Percentiles rank a stretch among this genome's conserved stretches.
phyloP scores from a whole-genome alignment of 1,140 invertebrate genomes.

The Trichomalopsis sarcophagae region DNA sequence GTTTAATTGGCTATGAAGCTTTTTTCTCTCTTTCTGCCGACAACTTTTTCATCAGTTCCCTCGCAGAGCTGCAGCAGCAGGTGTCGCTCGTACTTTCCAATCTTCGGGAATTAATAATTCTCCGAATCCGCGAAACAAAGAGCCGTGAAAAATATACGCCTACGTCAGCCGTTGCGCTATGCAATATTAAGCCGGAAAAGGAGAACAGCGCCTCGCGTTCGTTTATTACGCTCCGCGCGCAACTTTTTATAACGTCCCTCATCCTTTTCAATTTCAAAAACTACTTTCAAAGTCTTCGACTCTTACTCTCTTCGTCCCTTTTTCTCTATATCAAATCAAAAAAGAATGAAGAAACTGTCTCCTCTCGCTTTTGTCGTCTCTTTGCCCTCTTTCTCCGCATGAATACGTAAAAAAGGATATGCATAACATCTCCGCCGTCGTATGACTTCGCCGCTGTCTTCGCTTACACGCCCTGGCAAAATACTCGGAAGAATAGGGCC shows the following conservation, averaged over 20 bases:
- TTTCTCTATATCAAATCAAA: slow-evolving; percentile 38
- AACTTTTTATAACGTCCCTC: slow-evolving; percentile 4
- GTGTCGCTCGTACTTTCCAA: background rate
- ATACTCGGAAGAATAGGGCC: background rate
- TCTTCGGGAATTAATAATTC: background rate
- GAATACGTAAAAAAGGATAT: slow-evolving; percentile 38
- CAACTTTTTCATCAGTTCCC: background rate
- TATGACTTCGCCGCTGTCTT: slow-evolving; percentile 13
- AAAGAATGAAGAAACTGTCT: slow-evolving; percentile 19
- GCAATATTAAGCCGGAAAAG: background rate
- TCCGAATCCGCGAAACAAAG: background rate
- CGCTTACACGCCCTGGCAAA: background rate
- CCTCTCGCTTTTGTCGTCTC: background rate
- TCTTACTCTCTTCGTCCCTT: background rate
- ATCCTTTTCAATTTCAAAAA: slow-evolving; percentile 34
- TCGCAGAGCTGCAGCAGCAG: background rate
- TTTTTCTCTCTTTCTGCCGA: background rate
- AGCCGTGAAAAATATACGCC: background rate
- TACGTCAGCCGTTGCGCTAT: background rate
- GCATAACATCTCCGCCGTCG: background rate
- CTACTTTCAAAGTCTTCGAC: slow-evolving; percentile 17
- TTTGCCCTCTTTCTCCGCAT: background rate
- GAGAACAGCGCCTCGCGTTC: background rate
- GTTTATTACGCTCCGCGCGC: slow-evolving; percentile 5
- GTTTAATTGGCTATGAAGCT: background rate